Conservation (phyloP, 2,888 invertebrate genomes). For the Rhodophaea formosa region DNA sequence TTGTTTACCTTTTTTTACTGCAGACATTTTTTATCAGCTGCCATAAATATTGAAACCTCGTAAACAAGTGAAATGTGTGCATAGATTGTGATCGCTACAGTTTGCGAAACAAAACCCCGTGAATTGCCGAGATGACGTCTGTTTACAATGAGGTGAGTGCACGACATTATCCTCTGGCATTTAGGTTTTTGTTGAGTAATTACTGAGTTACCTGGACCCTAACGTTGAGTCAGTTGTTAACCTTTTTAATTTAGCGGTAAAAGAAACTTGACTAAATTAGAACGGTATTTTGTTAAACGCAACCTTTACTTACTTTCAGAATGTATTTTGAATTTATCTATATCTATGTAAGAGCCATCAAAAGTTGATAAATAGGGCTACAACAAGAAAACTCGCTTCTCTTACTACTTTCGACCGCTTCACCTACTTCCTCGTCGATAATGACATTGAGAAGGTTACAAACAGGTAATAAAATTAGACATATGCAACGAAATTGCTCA, state of each 20-base stretch:
- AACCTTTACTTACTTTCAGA: neutral
- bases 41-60: slow-evolving; percentile 12
- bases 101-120: slow-evolving; percentile 56
- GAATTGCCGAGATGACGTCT: slow-evolving; percentile 66
- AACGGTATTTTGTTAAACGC: neutral
- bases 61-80: slow-evolving; percentile 61
- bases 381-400: slow-evolving; percentile 22
- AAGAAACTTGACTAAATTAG: neutral
- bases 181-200: slow-evolving; percentile 70
- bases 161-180: slow-evolving; percentile 69
- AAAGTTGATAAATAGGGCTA: slow-evolving; percentile 17
- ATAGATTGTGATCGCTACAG: slow-evolving; percentile 56
- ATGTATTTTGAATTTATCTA: neutral
- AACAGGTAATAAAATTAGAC: slow-evolving; percentile 26
- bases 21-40: slow-evolving; percentile 9
- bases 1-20: slow-evolving; percentile 47
- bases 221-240: slow-evolving; percentile 33
- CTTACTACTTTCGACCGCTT: slow-evolving; percentile 30
- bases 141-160: slow-evolving; percentile 75
- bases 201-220: slow-evolving; percentile 45
- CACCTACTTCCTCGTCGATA: slow-evolving; percentile 30
- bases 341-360: neutral
- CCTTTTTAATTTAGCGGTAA: slow-evolving; percentile 31
- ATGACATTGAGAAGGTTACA: slow-evolving; percentile 26
- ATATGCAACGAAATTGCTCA: slow-evolving; percentile 27